Conservation (phyloP, 23 tunicate genomes). For the Corella eumyota region DNA sequence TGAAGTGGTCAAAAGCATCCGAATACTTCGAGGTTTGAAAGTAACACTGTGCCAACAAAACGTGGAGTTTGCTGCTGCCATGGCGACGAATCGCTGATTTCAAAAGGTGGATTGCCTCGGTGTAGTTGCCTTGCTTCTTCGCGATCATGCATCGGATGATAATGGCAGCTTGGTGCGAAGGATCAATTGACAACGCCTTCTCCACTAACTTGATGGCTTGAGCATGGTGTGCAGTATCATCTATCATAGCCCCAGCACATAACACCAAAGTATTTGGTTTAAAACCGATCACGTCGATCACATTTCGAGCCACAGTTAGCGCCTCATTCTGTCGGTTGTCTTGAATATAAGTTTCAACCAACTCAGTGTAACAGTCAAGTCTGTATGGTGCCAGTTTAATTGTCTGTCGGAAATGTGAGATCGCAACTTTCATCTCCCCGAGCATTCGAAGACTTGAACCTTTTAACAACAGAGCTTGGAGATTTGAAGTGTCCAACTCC, state of each 20-base stretch:
- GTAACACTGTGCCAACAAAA: slow-evolving; percentile 54
- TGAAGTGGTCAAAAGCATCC: slow-evolving; percentile 79
- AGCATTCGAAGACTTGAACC: slow-evolving; percentile 39
- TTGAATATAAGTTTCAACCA: slow-evolving; percentile 26
- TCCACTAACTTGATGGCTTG: slow-evolving; percentile 48
- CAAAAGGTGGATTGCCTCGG: slow-evolving; percentile 49
- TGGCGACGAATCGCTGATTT: slow-evolving; percentile 14
- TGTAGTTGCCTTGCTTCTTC: slow-evolving; percentile 22
- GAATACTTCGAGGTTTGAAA: slow-evolving; percentile 22
- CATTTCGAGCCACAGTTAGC: slow-evolving; percentile 50
- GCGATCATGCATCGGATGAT: slow-evolving; percentile 25
- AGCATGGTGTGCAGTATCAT: slow-evolving; percentile 12
- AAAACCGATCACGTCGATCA: slow-evolving; percentile 42
- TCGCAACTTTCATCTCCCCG: slow-evolving; percentile 44
- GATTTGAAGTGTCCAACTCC: slow-evolving; percentile 29
- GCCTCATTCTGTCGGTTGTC: slow-evolving; percentile 57
- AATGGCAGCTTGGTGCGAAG: slow-evolving; percentile 57
- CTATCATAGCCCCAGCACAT: slow-evolving; percentile 37
- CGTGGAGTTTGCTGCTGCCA: slow-evolving; percentile 55
- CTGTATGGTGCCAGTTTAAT: slow-evolving; percentile 43
- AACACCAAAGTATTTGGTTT: slow-evolving; percentile 45
- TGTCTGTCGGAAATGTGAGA: slow-evolving; percentile 58
- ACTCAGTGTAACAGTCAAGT: slow-evolving; percentile 58
- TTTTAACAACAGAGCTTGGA: slow-evolving; percentile 59
- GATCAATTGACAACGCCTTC: slow-evolving; percentile 40